Percentiles rank a stretch among this genome's conserved stretches.
Conservation (phyloP, 2,113 vertebrate genomes). For the Hydrolagus affinis region DNA sequence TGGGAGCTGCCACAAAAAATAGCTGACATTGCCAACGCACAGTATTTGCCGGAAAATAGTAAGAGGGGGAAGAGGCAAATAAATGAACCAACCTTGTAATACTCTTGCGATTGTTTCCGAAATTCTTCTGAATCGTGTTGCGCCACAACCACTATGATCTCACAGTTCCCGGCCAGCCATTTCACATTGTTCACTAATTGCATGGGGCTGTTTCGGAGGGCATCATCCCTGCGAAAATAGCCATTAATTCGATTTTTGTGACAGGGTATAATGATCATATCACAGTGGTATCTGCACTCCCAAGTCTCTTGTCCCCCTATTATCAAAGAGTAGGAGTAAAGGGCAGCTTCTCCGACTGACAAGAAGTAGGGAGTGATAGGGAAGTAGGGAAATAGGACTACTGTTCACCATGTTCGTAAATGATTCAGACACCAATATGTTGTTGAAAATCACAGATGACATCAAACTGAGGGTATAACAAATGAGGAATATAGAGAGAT, state of each 20-base stretch:
- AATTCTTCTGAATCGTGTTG: conserved; percentile 81
- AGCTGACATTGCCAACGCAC: neutral
- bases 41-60: neutral
- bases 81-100: conserved; percentile 58
- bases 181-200: conserved; percentile 44
- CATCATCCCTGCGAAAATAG: conserved; percentile 64
- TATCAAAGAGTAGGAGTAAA: neutral
- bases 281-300: neutral
- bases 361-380: too few relatives aligned
- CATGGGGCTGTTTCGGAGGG: conserved; percentile 74
- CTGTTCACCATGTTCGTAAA: too few relatives aligned
- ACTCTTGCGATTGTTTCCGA: conserved; percentile 68
- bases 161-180: conserved; percentile 41
- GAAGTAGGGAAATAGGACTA: too few relatives aligned
- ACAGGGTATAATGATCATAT: too few relatives aligned
- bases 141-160: conserved; percentile 65
- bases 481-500: too few relatives aligned
- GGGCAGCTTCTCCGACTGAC: too few relatives aligned
- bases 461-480: too few relatives aligned
- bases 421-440: too few relatives aligned
- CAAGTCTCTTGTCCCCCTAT: neutral
- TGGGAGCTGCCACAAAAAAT: too few relatives aligned
- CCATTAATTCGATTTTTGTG: neutral
- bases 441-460: too few relatives aligned
- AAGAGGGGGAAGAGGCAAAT: neutral